These are phyloP conservation scores for Odontocerum albicorne DNA, from an alignment of 2,888 invertebrate species.

Conservation along the genomic window DNA sequence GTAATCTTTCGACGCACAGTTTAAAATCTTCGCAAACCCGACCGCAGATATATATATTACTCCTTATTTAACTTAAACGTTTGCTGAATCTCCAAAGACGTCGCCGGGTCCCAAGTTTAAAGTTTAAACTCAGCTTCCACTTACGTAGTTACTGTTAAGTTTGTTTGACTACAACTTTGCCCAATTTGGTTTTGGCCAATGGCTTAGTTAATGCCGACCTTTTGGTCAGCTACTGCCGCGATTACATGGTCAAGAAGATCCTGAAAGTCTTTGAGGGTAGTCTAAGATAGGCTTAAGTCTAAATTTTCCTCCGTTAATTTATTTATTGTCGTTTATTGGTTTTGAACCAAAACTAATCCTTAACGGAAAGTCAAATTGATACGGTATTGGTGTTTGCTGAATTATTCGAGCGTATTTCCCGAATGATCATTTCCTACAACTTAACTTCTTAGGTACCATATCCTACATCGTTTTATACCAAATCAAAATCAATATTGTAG, in stretches of 20 bases:
- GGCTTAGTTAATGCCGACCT: constrained; percentile 34
- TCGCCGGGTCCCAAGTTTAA: constrained; percentile 24
- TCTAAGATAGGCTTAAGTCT: no score
- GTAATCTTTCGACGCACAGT: no score
- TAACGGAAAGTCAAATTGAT: no score
- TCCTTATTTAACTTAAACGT: constrained; percentile 29
- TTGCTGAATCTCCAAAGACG: constrained; percentile 23
- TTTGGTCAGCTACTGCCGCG: constrained; percentile 27
- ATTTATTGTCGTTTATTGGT: neutral
- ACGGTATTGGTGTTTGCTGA: no score
- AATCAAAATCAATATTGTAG: no score
- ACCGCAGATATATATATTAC: neutral
- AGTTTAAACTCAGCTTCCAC: constrained; percentile 34
- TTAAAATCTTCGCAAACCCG: constrained; percentile 3
- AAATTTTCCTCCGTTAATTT: neutral
- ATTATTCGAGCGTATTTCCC: no score
- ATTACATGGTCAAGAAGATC: neutral
- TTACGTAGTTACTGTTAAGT: constrained; percentile 33
- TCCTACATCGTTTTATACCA: no score
- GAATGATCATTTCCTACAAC: no score
- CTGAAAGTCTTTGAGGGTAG: neutral
- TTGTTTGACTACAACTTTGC: constrained; percentile 36
- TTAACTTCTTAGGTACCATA: no score
- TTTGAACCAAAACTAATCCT: no score
- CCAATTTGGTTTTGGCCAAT: constrained; percentile 36